phyloP scores from a whole-genome alignment of 2,888 invertebrate genomes.

The Elgonia sp. region DNA sequence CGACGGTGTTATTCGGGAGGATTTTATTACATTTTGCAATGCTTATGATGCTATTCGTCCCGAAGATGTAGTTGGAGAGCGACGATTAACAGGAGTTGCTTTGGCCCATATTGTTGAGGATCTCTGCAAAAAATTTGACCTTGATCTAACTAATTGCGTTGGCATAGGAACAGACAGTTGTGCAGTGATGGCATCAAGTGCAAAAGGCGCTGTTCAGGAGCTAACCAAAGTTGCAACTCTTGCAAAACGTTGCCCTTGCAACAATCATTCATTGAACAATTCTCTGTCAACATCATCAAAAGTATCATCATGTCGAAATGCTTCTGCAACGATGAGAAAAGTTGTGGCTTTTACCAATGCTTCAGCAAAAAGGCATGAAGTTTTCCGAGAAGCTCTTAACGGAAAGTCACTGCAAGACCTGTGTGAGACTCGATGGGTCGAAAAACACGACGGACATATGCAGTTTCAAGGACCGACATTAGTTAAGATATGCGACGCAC shows the following conservation, averaged over 20 bases:
- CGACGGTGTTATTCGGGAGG: constrained; percentile 65
- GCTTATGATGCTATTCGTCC: constrained; percentile 71
- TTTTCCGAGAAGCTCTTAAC: constrained; percentile 73
- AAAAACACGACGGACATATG: constrained; percentile 75
- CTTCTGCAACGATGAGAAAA: constrained; percentile 77
- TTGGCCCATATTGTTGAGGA: constrained; percentile 77
- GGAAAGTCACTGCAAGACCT: constrained; percentile 66
- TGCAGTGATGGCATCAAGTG: constrained; percentile 74
- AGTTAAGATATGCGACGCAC: constrained; percentile 72
- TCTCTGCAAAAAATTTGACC: constrained; percentile 75
- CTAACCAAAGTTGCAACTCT: neutral
- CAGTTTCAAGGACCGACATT: constrained; percentile 75
- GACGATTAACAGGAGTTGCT: constrained; percentile 76
- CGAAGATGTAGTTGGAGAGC: constrained; percentile 71
- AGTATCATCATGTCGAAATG: constrained; percentile 75
- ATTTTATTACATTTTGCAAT: constrained; percentile 80
- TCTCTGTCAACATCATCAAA: constrained; percentile 74
- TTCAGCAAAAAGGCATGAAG: constrained; percentile 76
- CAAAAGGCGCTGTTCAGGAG: too few species aligned
- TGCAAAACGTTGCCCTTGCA: neutral
- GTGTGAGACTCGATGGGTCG: constrained; percentile 78
- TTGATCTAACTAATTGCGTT: constrained; percentile 77
- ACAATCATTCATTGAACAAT: neutral
- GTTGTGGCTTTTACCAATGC: constrained; percentile 76
- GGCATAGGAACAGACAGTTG: constrained; percentile 81